A percentile compares a stretch with the other conserved stretches of the same genome.
These are phyloP conservation scores for Pilophorus perplexus DNA, from an alignment of 2,888 invertebrate species.

Conservation along the genomic window DNA sequence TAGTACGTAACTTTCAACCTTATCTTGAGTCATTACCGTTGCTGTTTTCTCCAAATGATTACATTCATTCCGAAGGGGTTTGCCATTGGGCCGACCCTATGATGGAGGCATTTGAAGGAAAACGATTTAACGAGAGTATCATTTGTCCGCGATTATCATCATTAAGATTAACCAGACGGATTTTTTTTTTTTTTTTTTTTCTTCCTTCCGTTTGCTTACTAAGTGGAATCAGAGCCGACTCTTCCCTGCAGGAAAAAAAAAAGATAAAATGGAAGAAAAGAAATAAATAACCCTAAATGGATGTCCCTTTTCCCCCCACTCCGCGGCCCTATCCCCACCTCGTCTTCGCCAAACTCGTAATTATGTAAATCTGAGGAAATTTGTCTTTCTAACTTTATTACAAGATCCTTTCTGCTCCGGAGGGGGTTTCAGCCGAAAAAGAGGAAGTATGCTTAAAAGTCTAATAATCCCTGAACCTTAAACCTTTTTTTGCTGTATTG, in stretches of 20 bases:
- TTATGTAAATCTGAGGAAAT: slow-evolving; percentile 37
- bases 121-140: slow-evolving; percentile 28
- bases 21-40: too few relatives aligned
- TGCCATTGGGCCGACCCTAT: too few relatives aligned
- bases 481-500: neutral
- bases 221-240: slow-evolving; percentile 38
- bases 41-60: too few relatives aligned
- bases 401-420: slow-evolving; percentile 9
- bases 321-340: neutral
- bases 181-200: too few relatives aligned
- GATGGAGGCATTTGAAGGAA: too few relatives aligned
- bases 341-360: slow-evolving; percentile 26
- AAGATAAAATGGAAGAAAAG: too few relatives aligned
- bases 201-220: too few relatives aligned
- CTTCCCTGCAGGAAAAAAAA: slow-evolving; percentile 9
- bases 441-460: slow-evolving; percentile 16
- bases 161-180: slow-evolving; percentile 30
- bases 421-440: neutral
- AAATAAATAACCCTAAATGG: slow-evolving; percentile 33
- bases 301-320: slow-evolving; percentile 18
- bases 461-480: slow-evolving; percentile 3
- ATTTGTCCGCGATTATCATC: slow-evolving; percentile 37
- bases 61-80: too few relatives aligned
- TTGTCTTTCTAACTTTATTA: slow-evolving; percentile 38
- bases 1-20: too few relatives aligned